Conservation (phyloP, 1,140 invertebrate genomes). For the Cyrtorhinus lividipennis region DNA sequence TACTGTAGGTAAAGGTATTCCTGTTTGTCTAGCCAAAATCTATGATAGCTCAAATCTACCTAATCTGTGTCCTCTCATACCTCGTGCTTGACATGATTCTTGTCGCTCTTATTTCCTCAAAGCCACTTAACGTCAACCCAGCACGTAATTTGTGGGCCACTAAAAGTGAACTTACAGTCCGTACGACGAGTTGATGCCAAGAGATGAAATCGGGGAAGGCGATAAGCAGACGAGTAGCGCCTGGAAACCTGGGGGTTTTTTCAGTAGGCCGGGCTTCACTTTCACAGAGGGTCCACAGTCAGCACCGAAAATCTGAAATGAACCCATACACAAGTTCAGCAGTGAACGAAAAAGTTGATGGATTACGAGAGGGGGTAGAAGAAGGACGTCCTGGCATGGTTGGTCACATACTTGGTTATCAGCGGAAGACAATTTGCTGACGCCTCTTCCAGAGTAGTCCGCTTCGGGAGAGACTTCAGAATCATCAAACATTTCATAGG, state of each 20-base stretch:
- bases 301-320: slow-evolving; percentile 14
- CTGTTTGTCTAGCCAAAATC: too few relatives aligned
- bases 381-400: too few relatives aligned
- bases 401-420: slow-evolving; percentile 40
- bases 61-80: too few relatives aligned
- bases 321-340: background rate
- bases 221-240: slow-evolving; percentile 87
- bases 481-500: slow-evolving; percentile 67
- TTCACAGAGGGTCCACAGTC: slow-evolving; percentile 36
- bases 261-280: slow-evolving; percentile 59
- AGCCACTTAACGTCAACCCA: too few relatives aligned
- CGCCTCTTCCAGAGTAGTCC: slow-evolving; percentile 44
- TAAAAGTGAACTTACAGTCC: slow-evolving; percentile 88
- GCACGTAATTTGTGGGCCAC: too few relatives aligned
- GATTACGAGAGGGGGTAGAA: too few relatives aligned
- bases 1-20: too few relatives aligned
- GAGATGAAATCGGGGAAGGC: slow-evolving; percentile 68
- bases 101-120: too few relatives aligned
- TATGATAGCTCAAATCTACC: too few relatives aligned
- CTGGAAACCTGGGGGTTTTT: slow-evolving; percentile 82
- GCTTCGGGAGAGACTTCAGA: slow-evolving; percentile 60
- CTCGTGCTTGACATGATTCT: too few relatives aligned
- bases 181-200: slow-evolving; percentile 89
- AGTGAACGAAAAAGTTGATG: too few relatives aligned
- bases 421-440: slow-evolving; percentile 27